Evolutionary conservation across 2,797 vertebrate species (phyloP), one percentile per base, ranked within the genome.

Genomic region (Smutsia temminckii): DNA sequence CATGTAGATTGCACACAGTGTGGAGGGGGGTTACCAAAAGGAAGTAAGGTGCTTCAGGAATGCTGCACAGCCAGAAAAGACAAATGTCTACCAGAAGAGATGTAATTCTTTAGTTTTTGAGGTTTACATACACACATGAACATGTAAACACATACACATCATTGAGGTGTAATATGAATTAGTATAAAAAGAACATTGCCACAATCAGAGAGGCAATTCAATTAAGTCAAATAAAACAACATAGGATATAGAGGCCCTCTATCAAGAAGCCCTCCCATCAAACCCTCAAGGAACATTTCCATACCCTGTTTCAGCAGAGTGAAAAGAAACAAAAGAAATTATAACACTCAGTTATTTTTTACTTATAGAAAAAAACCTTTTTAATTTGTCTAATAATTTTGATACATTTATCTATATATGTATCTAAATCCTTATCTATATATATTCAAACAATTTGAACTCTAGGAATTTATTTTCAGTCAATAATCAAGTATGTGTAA

Each of bases 71-170:
- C 10, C 14, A 83, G 32, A 74, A 83, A 34, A 42, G 18, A 64
- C 13, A 53, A 13, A 68, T 64, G 49, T 63, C 6, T 18, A 78
- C 10, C 13, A 86, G n/a, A 83, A 57, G 34, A 1, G 23, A 53
- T 78, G n/a, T 77, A 51, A 49, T 61, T n/a, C 18, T 66, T 66
- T 81, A 42, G 9, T 64, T 85, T 11, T 81, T 81, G 51, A 71
- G 20, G 32, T 29, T 75, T 87, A 51, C n/a, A 53, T 69, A 69
- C n/a, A 75, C 68, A 92, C 51, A 92, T 42, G 40, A 37, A 75
- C 55, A 49, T 1, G 8, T 42, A 64, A 80, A 59, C 12, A 75
- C 3, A 89, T n/a, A 4, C 9, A 81, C 23, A 57, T n/a, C 72
- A 80, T 8, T 71, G 49, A 53, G 42, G 51, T 53, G 23, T 7